Percentiles rank a stretch among this genome's conserved stretches.
These are phyloP conservation scores for Drosophila longiperda DNA, from an alignment of 2,888 invertebrate genomes.

Conservation along the genomic window DNA sequence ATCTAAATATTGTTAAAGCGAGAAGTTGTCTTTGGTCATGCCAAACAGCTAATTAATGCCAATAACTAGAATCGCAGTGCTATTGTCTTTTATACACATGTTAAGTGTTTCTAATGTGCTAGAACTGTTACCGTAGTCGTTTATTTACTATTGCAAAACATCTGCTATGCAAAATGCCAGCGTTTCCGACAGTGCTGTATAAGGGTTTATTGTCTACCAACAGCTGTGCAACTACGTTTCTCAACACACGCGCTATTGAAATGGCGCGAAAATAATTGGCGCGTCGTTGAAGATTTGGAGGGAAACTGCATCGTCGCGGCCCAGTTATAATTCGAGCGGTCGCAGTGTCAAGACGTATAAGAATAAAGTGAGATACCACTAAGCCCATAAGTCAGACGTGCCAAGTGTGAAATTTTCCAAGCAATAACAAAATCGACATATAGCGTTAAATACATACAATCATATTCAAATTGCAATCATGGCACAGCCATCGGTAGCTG, in stretches of 20 bases:
- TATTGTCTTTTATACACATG: background rate
- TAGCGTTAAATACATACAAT: slow-evolving; percentile 1
- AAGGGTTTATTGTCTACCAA: background rate
- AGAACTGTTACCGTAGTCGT: background rate
- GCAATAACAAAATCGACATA: slow-evolving; percentile 36
- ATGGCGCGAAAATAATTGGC: slow-evolving; percentile 78
- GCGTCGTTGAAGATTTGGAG: slow-evolving; percentile 79
- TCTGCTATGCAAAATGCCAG: slow-evolving; percentile 40
- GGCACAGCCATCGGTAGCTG: slow-evolving; percentile 91
- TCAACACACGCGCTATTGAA: slow-evolving; percentile 34
- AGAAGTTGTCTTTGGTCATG: slow-evolving; percentile 9
- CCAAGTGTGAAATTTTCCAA: slow-evolving; percentile 51
- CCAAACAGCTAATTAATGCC: slow-evolving; percentile 32
- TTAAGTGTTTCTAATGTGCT: background rate
- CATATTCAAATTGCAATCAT: slow-evolving; percentile 84
- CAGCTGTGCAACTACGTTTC: slow-evolving; percentile 45
- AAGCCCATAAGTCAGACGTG: slow-evolving; percentile 53
- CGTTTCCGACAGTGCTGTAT: slow-evolving; percentile 39
- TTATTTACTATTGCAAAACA: background rate
- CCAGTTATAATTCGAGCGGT: slow-evolving; percentile 81
- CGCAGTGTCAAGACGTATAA: slow-evolving; percentile 73
- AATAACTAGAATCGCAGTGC: background rate
- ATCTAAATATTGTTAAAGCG: slow-evolving; percentile 25
- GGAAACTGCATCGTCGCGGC: slow-evolving; percentile 78
- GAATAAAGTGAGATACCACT: slow-evolving; percentile 27